phyloP scores from a whole-genome alignment of 2,797 vertebrate genomes.

The Petrocephalus schoutedeni region DNA sequence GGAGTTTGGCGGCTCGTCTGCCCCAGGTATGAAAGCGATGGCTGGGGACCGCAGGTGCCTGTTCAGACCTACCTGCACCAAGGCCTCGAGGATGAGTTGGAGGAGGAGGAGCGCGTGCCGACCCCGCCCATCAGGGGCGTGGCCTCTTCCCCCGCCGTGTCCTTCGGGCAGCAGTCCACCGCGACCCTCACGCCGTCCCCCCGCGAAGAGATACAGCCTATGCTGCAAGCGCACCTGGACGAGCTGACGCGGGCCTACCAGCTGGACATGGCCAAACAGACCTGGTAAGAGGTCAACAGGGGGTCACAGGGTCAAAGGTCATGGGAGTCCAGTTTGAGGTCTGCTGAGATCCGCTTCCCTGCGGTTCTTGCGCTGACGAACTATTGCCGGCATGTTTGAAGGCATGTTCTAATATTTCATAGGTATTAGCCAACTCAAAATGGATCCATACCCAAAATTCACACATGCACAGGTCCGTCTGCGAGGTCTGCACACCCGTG shows the following conservation, averaged over 20 bases:
- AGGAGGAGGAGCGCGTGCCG: constrained; percentile 94
- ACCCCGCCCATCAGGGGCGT: constrained; percentile 92
- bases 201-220: constrained; percentile 92
- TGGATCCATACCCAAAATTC: neutral
- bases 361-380: neutral
- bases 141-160: constrained; percentile 92
- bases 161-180: constrained; percentile 95
- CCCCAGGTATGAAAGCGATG: constrained; percentile 89
- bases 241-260: constrained; percentile 94
- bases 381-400: neutral
- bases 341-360: neutral
- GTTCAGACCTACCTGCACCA: constrained; percentile 97
- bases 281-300: constrained; percentile 69
- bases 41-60: constrained; percentile 89
- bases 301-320: neutral
- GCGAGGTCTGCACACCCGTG: neutral
- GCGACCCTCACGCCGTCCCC: constrained; percentile 97
- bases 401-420: neutral
- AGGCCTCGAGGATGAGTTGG: constrained; percentile 94
- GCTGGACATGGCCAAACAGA: constrained; percentile 92
- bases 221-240: constrained; percentile 93
- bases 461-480: neutral
- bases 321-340: neutral
- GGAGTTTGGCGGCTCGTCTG: neutral
- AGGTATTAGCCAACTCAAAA: neutral